A percentile compares a stretch with the other conserved stretches of the same genome.
Conservation (phyloP, 2,113 vertebrate genomes). For the Tor tambroides region DNA sequence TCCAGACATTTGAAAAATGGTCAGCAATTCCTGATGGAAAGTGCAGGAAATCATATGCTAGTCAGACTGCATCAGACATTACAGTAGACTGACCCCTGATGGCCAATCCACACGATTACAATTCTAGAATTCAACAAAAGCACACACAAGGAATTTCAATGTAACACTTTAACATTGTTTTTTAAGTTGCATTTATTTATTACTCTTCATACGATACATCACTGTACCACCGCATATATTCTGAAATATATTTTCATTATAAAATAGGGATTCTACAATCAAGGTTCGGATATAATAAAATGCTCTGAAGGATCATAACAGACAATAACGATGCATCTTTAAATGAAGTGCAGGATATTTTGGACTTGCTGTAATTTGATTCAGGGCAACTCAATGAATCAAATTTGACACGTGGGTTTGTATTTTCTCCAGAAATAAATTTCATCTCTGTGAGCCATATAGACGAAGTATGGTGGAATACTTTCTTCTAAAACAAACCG, state of each 20-base stretch:
- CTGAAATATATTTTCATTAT: conserved; percentile 79
- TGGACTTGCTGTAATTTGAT: conserved; percentile 45
- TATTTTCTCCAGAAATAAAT: neutral
- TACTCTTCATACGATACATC: conserved; percentile 80
- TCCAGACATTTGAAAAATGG: neutral
- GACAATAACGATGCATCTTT: conserved; percentile 60
- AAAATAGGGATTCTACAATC: conserved; percentile 83
- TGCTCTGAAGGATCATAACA: conserved; percentile 73
- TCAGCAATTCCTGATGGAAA: neutral
- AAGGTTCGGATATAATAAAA: conserved; percentile 77
- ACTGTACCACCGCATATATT: conserved; percentile 80
- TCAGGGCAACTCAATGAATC: neutral
- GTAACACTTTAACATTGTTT: conserved; percentile 11
- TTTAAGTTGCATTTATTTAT: conserved; percentile 79
- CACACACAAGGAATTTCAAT: neutral
- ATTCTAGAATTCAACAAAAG: neutral
- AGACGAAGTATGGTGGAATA: neutral
- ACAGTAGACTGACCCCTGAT: conserved; percentile 20
- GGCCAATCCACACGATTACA: conserved; percentile 19
- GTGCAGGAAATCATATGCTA: neutral
- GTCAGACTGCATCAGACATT: neutral
- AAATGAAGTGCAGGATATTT: conserved; percentile 72
- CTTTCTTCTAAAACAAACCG: neutral
- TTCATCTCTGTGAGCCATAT: neutral
- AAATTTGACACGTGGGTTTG: neutral